Evolutionary conservation across 2,113 vertebrate genomes (phyloP).

Genomic region (Scopus umbretta): DNA sequence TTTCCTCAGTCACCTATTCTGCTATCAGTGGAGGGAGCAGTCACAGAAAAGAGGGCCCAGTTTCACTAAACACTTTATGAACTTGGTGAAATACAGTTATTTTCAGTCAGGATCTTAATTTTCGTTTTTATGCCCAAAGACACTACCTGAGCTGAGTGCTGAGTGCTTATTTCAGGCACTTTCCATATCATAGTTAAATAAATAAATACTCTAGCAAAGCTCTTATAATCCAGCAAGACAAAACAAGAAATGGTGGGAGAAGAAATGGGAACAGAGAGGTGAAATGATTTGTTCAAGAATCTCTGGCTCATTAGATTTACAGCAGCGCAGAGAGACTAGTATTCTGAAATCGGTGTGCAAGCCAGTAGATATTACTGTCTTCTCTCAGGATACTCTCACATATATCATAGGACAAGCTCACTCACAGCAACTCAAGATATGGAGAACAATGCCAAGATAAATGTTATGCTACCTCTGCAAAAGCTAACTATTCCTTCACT

Average conservation of each 20-base stretch:
- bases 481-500: not conserved
- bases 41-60: not conserved
- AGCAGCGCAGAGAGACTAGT: not conserved
- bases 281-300: not conserved
- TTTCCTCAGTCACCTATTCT: not conserved
- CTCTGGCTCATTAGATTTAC: not conserved
- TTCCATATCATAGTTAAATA: not conserved
- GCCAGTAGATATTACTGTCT: not conserved
- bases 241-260: not conserved
- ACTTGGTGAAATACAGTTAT: not conserved
- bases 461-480: not conserved
- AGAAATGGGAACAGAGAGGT: not conserved
- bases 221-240: not conserved
- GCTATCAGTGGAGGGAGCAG: not conserved
- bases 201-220: not conserved
- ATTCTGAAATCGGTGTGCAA: fast-evolving
- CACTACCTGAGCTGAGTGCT: not conserved
- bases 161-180: not conserved
- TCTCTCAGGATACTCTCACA: not conserved
- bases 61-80: not conserved
- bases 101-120: not conserved
- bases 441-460: not conserved
- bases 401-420: not conserved
- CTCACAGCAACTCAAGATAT: not conserved
- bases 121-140: not conserved